Conservation (phyloP, 2,797 vertebrate genomes). For the Liasis olivaceus region DNA sequence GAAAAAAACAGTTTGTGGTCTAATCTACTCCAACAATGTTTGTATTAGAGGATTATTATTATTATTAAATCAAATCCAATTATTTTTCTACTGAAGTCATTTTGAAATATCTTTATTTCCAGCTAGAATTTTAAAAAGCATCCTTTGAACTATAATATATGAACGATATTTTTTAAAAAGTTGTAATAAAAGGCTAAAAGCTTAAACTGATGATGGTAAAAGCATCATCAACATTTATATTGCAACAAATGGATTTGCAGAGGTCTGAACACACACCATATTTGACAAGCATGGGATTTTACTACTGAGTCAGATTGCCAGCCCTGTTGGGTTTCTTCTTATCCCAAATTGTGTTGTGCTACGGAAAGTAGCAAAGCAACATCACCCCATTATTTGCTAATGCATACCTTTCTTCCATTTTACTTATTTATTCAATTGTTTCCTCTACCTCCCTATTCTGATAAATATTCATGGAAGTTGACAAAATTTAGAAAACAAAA, state of each 20-base stretch:
- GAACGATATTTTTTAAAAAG: too few relatives aligned
- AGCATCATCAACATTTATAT: neutral
- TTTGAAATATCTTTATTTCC: too few relatives aligned
- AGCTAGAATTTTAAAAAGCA: too few relatives aligned
- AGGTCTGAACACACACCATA: neutral
- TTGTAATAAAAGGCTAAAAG: neutral
- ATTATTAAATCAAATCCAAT: too few relatives aligned
- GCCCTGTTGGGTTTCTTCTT: neutral
- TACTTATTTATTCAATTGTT: neutral
- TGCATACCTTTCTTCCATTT: neutral
- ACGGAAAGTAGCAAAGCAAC: neutral
- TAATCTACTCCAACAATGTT: too few relatives aligned
- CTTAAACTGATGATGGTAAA: neutral
- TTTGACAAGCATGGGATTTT: neutral
- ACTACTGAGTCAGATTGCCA: neutral
- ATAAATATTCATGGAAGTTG: neutral
- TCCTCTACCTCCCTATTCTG: neutral
- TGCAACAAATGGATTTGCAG: neutral
- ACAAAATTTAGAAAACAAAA: neutral
- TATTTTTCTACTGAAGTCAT: too few relatives aligned
- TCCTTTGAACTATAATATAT: too few relatives aligned
- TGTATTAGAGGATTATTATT: too few relatives aligned
- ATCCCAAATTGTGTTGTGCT: neutral
- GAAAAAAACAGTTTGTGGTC: too few relatives aligned
- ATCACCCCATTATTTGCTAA: neutral